Percentiles rank a stretch among this genome's conserved stretches.
These are phyloP conservation scores for Ciconia stormi DNA, from an alignment of 2,113 vertebrate species.

Conservation along the genomic window DNA sequence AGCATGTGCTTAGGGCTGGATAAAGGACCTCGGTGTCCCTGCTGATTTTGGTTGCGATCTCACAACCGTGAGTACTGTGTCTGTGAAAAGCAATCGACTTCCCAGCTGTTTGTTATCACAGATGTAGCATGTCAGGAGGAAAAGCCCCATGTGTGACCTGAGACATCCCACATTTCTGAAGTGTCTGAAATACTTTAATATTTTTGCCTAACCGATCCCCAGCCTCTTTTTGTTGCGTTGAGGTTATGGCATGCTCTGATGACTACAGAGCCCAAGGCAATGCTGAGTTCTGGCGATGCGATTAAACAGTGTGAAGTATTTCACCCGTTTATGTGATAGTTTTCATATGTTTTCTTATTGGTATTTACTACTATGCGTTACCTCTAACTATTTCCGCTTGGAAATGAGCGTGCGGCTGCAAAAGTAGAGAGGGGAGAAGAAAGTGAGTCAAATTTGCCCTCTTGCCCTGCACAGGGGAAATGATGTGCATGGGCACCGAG, in stretches of 20 bases:
- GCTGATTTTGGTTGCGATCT: not conserved
- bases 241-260: not conserved
- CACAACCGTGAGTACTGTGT: not conserved
- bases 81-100: not conserved
- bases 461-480: not conserved
- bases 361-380: not conserved
- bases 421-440: not conserved
- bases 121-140: not conserved
- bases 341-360: slow-evolving; percentile 15
- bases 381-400: not conserved
- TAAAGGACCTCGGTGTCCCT: not conserved
- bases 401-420: not conserved
- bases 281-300: not conserved
- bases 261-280: not conserved
- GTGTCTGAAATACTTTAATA: not conserved
- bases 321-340: not conserved
- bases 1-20: not conserved
- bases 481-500: not conserved
- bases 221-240: not conserved
- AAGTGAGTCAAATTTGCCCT: not conserved
- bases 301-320: not conserved
- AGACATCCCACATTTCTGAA: not conserved
- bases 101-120: slow-evolving; percentile 36
- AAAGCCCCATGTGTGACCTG: not conserved
- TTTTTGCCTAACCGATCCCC: not conserved